These are phyloP conservation scores for Cotesia chilonis DNA, from an alignment of 1,140 invertebrate species.

Conservation along the genomic window DNA sequence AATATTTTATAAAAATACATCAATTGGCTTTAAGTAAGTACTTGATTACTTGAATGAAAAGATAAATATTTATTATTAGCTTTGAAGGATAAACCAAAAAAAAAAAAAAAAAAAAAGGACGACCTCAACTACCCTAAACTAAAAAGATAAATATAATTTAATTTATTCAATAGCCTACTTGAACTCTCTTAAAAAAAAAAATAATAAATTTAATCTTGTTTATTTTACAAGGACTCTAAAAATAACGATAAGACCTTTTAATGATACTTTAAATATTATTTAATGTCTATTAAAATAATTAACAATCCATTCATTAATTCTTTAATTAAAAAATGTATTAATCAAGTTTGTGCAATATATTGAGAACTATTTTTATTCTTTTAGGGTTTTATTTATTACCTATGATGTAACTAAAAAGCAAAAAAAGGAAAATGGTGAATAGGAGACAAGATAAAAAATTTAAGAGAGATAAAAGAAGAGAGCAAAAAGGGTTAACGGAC, in stretches of 20 bases:
- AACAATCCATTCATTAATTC: too few species aligned
- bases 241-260: too few species aligned
- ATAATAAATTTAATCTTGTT: slow-evolving; percentile 28
- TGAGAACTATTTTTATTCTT: too few species aligned
- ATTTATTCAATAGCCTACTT: too few species aligned
- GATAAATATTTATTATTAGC: background rate
- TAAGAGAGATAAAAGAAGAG: slow-evolving; percentile 23
- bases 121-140: slow-evolving; percentile 6
- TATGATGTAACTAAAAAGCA: slow-evolving; percentile 26
- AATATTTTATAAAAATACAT: too few species aligned
- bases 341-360: too few species aligned
- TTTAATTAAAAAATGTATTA: too few species aligned
- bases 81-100: background rate
- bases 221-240: too few species aligned
- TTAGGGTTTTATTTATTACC: background rate
- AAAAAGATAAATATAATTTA: background rate
- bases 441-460: slow-evolving; percentile 25
- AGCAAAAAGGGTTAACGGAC: slow-evolving; percentile 44
- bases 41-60: too few species aligned
- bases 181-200: slow-evolving; percentile 22
- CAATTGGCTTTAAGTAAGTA: too few species aligned
- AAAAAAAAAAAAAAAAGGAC: slow-evolving; percentile 14
- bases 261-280: too few species aligned
- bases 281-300: too few species aligned
- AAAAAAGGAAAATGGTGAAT: slow-evolving; percentile 24